Percentiles rank a stretch among this genome's conserved stretches.
phyloP scores from a whole-genome alignment of 2,888 invertebrate genomes.

The Aporophyla nigra region DNA sequence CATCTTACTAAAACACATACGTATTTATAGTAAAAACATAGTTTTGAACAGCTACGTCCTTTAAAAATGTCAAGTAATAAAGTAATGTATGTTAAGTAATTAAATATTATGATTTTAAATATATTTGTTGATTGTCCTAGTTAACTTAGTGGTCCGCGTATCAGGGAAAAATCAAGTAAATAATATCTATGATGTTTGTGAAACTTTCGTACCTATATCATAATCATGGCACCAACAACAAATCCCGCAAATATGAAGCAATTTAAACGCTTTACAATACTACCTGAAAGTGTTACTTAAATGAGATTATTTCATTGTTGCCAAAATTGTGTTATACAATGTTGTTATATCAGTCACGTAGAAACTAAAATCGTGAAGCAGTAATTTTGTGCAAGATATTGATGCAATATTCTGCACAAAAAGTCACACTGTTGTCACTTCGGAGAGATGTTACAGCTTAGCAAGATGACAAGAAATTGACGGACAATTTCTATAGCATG shows the following conservation, averaged over 20 bases:
- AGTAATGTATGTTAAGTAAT: too few species aligned
- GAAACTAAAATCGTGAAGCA: constrained; percentile 56
- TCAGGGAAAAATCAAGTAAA: constrained; percentile 2
- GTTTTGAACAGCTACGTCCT: too few species aligned
- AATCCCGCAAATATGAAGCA: constrained; percentile 38
- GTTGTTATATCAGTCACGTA: constrained; percentile 56
- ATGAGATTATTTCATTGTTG: constrained; percentile 54
- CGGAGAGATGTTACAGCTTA: neutral
- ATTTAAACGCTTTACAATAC: constrained; percentile 39
- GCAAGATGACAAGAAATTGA: constrained; percentile 6
- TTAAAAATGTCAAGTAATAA: neutral
- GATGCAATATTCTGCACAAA: constrained; percentile 28
- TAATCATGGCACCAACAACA: neutral
- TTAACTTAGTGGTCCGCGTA: neutral
- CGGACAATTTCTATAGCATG: constrained; percentile 21
- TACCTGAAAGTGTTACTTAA: constrained; percentile 55
- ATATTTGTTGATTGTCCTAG: neutral
- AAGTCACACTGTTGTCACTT: constrained; percentile 16
- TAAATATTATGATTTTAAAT: too few species aligned
- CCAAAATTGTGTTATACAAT: constrained; percentile 58
- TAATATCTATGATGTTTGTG: constrained; percentile 6
- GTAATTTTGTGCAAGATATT: constrained; percentile 47
- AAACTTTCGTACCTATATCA: constrained; percentile 1
- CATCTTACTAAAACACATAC: neutral
- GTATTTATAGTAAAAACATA: neutral